phyloP scores from a whole-genome alignment of 2,113 vertebrate species.

The Montifringilla adamsi region DNA sequence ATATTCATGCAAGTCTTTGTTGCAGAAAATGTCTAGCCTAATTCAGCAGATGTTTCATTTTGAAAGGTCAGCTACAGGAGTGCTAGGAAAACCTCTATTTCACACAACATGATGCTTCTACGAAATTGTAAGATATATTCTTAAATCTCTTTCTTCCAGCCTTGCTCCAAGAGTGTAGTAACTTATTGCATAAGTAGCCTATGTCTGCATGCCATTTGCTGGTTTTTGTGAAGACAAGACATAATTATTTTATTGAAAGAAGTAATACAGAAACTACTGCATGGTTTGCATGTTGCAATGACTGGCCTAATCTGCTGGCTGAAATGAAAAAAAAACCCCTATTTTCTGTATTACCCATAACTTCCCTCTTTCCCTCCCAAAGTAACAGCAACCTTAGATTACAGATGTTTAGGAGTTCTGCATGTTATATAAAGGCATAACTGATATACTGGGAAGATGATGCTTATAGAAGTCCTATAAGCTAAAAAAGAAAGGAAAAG shows the following conservation, averaged over 20 bases:
- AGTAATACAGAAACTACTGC: not conserved
- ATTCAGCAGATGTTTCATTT: not conserved
- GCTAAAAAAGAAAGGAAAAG: not conserved
- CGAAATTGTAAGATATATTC: not conserved
- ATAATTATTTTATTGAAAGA: not conserved
- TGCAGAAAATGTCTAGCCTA: not conserved
- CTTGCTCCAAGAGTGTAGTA: not conserved
- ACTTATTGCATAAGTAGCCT: not conserved
- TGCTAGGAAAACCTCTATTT: not conserved
- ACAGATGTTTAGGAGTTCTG: not conserved
- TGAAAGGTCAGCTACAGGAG: not conserved
- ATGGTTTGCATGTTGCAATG: not conserved
- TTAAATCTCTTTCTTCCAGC: not conserved
- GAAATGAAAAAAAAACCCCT: not conserved
- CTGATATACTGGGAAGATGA: not conserved
- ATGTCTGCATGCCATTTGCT: not conserved
- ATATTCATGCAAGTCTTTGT: not conserved
- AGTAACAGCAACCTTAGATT: not conserved
- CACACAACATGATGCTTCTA: not conserved
- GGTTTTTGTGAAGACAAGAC: not conserved
- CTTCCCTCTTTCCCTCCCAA: not conserved
- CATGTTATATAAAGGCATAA: not conserved
- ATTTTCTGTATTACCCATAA: not conserved
- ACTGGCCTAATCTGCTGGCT: not conserved
- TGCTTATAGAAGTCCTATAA: not conserved